Evolutionary conservation across 2,888 invertebrate species (phyloP).

Genomic region (Adelphocoris suturalis): DNA sequence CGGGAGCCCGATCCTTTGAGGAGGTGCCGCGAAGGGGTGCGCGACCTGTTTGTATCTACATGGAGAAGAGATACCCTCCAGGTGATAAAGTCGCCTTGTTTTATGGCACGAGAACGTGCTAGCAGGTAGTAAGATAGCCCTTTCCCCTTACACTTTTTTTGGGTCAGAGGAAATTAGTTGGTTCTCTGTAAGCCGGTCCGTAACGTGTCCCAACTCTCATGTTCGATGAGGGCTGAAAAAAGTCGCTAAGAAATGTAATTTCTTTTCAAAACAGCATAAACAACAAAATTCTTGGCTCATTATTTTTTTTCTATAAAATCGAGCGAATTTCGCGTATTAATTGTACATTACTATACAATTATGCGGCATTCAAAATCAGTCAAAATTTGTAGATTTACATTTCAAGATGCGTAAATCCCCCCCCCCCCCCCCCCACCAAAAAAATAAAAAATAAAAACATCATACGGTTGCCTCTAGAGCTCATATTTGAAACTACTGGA

Average conservation of each 20-base stretch:
- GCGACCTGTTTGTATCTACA: background rate
- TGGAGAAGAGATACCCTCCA: background rate
- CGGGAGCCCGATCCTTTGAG: background rate
- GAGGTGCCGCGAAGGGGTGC: background rate
- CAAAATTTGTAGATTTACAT: no score
- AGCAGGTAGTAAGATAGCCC: background rate
- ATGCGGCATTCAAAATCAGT: no score
- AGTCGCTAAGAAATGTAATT: background rate
- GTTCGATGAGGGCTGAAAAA: background rate
- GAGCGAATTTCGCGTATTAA: no score
- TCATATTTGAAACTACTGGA: no score
- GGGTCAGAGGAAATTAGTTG: constrained; percentile 11
- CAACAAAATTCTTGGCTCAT: no score
- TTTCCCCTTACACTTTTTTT: background rate
- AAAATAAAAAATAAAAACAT: no score
- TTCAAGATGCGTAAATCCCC: no score
- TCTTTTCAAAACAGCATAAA: no score
- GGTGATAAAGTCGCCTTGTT: background rate
- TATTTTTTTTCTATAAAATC: no score
- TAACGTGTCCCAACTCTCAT: background rate
- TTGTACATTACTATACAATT: no score
- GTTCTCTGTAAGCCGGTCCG: background rate
- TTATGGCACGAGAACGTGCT: background rate
- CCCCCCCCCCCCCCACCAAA: no score
- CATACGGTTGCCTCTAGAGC: no score